Evolutionary conservation across 2,888 invertebrate genomes (phyloP), one percentile per base, ranked within the genome.

Genomic region (Coleophora deauratella): DNA sequence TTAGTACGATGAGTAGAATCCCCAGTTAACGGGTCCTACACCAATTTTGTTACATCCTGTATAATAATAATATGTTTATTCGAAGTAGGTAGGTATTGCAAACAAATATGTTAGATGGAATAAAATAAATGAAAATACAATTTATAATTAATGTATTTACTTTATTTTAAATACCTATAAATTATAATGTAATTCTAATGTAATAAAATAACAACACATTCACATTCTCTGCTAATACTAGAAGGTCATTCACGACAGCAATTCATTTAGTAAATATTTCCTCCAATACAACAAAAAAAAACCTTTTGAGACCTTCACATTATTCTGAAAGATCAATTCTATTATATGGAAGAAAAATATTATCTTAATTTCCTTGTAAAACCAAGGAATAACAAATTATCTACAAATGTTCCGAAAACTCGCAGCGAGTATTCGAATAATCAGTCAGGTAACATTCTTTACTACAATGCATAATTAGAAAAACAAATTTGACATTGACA

Each of bases 301-400:
- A 73, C 68, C 60, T 21, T 21, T 21, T 21, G 53, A 62, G 66
- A 72, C 78, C 74, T 68, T 73, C 78, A 55, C 47, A 54, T 57
- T 52, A 57, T 53, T 55, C 54, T 53, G 49, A 42, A 50, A 49
- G 50, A 43, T 54, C 56, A 62, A 55, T 55, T 59, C 57, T 46
- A 55, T 55, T 59, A 57, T 46, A 57, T 59, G 60, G 58, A 62
- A 50, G 56, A 8, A 28, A 59, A 60, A 56, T 57, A 42, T 43
- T 47, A 61, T 62, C 31, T 55, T 65, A 75, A 68, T 58, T 68
- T 75, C 82, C 84, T 82, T 82, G 82, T 82, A 82, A 79, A 85
- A 85, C 84, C 84, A 81, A 85, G 81, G 78, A 77, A 76, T 80
- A 74, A 74, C 73, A 75, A 73, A 74, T 66, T 72, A 73, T 74